Conservation (phyloP, 1,140 invertebrate genomes). For the Coptotermes formosanus region DNA sequence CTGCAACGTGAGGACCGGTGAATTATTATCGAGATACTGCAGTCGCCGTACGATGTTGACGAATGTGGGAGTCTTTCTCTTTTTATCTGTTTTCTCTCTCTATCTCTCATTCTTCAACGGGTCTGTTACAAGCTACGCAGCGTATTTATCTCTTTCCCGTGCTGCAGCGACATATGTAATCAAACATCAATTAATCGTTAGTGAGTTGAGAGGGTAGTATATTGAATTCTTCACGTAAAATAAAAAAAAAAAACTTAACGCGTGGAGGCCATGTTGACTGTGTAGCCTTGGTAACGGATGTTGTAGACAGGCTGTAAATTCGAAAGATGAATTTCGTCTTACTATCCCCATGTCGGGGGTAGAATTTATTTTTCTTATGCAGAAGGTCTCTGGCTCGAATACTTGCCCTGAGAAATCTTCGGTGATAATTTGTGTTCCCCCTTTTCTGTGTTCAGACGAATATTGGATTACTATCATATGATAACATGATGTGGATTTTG, state of each 20-base stretch:
- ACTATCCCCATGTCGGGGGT: no score
- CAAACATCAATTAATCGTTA: constrained; percentile 13
- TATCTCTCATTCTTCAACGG: constrained; percentile 12
- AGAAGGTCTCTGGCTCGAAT: no score
- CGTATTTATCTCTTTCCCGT: constrained; percentile 1
- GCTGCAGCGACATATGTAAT: neutral
- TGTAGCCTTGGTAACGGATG: neutral
- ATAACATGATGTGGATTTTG: no score
- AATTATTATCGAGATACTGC: neutral
- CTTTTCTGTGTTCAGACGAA: no score
- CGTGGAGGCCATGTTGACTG: neutral
- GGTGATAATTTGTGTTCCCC: no score
- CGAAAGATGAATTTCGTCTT: neutral
- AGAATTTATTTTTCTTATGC: no score
- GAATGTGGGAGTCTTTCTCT: neutral
- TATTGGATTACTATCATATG: no score
- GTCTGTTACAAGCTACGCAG: neutral
- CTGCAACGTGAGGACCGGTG: neutral
- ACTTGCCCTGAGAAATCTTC: no score
- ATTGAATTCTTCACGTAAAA: neutral
- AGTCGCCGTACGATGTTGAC: neutral
- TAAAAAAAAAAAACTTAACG: neutral
- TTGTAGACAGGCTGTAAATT: neutral
- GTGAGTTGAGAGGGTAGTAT: neutral
- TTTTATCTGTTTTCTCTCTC: neutral